These are phyloP conservation scores for Aldrovandia affinis DNA, from an alignment of 2,797 vertebrate genomes.

Conservation along the genomic window DNA sequence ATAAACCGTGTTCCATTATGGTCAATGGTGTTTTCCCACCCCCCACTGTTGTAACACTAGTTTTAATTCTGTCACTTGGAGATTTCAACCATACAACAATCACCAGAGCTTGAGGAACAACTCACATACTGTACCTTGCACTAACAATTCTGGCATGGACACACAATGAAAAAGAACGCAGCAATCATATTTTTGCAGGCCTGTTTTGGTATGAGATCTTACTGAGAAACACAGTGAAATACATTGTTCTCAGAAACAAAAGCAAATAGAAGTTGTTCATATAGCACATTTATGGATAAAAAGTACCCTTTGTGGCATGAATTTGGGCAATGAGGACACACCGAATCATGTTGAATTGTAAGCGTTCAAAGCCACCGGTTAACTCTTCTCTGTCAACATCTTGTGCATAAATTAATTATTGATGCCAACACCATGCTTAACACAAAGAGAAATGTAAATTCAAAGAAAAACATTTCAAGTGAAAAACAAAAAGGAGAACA, in stretches of 20 bases:
- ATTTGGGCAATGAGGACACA: constrained; percentile 4
- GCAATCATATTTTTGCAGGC: neutral
- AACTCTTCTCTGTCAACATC: constrained; percentile 51
- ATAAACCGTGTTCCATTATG: neutral
- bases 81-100: neutral
- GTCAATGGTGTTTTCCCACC: neutral
- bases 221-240: neutral
- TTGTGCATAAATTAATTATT: constrained; percentile 45
- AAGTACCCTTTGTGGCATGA: neutral
- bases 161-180: neutral
- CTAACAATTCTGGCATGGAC: neutral
- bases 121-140: neutral
- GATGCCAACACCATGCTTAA: neutral
- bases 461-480: constrained; percentile 61
- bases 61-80: neutral
- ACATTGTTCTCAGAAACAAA: neutral
- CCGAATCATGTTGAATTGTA: constrained; percentile 26
- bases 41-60: neutral
- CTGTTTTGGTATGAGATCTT: neutral
- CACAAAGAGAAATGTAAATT: constrained; percentile 47
- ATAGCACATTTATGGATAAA: too few relatives aligned
- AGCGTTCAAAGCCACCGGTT: constrained; percentile 43
- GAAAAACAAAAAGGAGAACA: constrained; percentile 3
- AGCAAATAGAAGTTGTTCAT: neutral
- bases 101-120: neutral